phyloP scores from a whole-genome alignment of 2,888 invertebrate genomes.

The Apodemia hepburni region DNA sequence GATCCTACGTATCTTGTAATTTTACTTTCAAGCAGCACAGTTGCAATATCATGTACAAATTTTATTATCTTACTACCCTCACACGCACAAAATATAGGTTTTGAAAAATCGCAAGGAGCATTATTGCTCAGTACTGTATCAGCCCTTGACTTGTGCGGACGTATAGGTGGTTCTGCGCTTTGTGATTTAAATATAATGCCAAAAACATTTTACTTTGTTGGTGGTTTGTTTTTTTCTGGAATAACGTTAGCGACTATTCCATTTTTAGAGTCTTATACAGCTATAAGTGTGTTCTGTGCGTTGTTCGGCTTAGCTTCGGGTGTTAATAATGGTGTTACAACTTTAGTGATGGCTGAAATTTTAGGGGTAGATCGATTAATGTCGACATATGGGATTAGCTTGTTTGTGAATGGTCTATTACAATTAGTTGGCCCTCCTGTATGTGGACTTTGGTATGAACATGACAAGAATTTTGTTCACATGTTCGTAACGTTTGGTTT shows the following conservation, averaged over 20 bases:
- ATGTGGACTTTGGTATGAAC: conserved; percentile 86
- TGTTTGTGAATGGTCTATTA: conserved; percentile 91
- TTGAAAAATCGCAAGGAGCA: conserved; percentile 85
- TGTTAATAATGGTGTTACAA: conserved; percentile 91
- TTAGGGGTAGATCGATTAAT: conserved; percentile 91
- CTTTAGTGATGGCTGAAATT: conserved; percentile 93
- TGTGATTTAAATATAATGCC: conserved; percentile 89
- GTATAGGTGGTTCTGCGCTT: conserved; percentile 91
- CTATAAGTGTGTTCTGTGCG: conserved; percentile 85
- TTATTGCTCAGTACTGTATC: conserved; percentile 90
- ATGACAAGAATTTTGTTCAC: conserved; percentile 82
- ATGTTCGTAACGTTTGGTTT: conserved; percentile 88
- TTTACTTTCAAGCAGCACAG: conserved; percentile 90
- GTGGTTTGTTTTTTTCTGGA: conserved; percentile 89
- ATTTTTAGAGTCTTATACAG: conserved; percentile 81
- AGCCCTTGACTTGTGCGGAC: conserved; percentile 88
- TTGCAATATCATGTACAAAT: conserved; percentile 93
- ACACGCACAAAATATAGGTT: conserved; percentile 86
- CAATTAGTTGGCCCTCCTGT: conserved; percentile 91
- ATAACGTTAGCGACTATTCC: conserved; percentile 87
- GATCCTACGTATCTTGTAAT: conserved; percentile 91
- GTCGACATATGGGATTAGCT: conserved; percentile 91
- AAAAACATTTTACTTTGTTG: conserved; percentile 90
- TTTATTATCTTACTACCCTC: conserved; percentile 91
- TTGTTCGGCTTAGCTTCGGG: conserved; percentile 91